Evolutionary conservation across 1,140 invertebrate species (phyloP).

Genomic region (Drosophila sulfurigaster): DNA sequence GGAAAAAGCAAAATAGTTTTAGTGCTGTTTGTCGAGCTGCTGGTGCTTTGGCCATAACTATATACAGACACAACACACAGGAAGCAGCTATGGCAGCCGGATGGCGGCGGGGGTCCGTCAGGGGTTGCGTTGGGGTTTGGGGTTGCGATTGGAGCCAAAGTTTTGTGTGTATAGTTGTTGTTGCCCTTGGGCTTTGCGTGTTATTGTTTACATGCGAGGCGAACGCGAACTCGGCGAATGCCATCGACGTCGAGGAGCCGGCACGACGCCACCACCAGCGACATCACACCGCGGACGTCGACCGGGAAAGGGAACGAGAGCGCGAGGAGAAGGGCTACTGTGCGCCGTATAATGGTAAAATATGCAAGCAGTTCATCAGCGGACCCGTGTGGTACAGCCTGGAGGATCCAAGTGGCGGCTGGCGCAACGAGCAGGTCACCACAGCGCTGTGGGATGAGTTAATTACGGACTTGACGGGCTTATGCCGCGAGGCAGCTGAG

Average conservation of each 20-base stretch:
- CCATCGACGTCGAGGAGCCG: conserved; percentile 65
- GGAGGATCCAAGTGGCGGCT: conserved; percentile 88
- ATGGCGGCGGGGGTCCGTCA: conserved; percentile 34
- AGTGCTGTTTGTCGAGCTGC: too few relatives aligned
- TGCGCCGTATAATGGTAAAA: conserved; percentile 94
- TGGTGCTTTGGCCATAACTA: conserved; percentile 11
- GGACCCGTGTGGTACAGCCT: conserved; percentile 93
- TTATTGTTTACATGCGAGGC: conserved; percentile 65
- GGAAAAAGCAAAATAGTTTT: conserved; percentile 8
- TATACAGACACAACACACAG: conserved; percentile 37
- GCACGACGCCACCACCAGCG: conserved; percentile 70
- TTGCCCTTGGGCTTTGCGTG: conserved; percentile 60
- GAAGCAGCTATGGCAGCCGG: conserved; percentile 61
- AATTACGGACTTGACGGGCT: conserved; percentile 91
- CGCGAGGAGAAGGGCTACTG: conserved; percentile 89
- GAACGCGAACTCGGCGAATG: conserved; percentile 65
- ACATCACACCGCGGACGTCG: conserved; percentile 57
- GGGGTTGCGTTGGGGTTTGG: conserved; percentile 31
- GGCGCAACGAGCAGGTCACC: conserved; percentile 94
- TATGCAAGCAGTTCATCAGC: conserved; percentile 93
- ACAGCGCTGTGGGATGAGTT: conserved; percentile 93
- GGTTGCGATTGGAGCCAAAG: conserved; percentile 17
- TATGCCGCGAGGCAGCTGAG: conserved; percentile 94
- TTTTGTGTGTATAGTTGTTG: conserved; percentile 34
- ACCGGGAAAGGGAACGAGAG: conserved; percentile 50